Evolutionary conservation across 1,140 invertebrate genomes (phyloP).

Genomic region (Ptiloglossa arizonensis): DNA sequence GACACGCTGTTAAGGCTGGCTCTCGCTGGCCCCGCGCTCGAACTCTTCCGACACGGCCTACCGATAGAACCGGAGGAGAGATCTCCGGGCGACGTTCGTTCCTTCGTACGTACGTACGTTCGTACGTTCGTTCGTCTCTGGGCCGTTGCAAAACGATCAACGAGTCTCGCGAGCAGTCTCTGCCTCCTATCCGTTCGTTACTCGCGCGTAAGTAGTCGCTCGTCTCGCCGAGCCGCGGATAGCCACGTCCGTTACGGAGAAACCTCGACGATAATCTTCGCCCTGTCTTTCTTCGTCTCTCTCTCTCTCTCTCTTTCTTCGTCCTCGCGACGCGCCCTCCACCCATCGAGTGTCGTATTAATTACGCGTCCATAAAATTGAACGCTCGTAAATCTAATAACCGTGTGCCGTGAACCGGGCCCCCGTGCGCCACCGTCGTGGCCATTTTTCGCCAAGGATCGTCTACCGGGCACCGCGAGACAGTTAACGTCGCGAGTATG

Average conservation of each 20-base stretch:
- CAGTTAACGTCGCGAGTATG: too few relatives aligned
- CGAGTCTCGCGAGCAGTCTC: constrained; percentile 11
- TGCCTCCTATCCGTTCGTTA: constrained; percentile 12
- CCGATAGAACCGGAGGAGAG: constrained; percentile 41
- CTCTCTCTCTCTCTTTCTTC: constrained; percentile 16
- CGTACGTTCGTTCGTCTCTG: too few relatives aligned
- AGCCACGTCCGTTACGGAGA: neutral
- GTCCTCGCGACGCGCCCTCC: neutral
- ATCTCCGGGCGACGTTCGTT: neutral
- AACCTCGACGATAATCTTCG: neutral
- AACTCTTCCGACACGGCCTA: constrained; percentile 25
- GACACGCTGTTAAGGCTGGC: constrained; percentile 59
- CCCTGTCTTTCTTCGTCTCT: too few relatives aligned
- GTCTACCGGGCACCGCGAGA: too few relatives aligned
- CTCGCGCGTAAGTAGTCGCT: neutral
- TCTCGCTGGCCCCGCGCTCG: constrained; percentile 24
- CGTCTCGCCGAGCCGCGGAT: neutral
- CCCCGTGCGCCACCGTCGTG: too few relatives aligned
- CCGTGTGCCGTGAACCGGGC: neutral
- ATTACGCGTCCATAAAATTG: neutral
- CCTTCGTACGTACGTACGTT: too few relatives aligned
- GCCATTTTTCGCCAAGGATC: too few relatives aligned
- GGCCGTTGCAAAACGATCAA: constrained; percentile 33
- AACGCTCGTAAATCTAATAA: constrained; percentile 33
- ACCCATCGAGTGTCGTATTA: constrained; percentile 25